phyloP scores from a whole-genome alignment of 2,113 vertebrate genomes.

The Mustela nigripes region DNA sequence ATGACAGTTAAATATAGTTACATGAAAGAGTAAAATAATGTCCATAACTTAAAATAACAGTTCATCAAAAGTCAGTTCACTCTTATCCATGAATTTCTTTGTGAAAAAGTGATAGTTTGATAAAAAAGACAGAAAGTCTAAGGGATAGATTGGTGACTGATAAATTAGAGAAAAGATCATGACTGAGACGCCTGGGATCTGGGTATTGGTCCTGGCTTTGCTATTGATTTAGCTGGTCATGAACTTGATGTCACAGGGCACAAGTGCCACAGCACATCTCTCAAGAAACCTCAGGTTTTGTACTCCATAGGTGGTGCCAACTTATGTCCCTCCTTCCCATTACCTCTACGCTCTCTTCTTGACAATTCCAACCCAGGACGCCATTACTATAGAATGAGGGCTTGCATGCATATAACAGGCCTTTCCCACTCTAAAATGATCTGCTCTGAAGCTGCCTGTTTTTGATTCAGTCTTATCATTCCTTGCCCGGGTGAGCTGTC shows the following conservation, averaged over 20 bases:
- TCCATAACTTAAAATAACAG: neutral
- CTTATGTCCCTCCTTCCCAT: neutral
- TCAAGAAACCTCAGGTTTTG: neutral
- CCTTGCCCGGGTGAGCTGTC: neutral
- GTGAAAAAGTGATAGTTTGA: neutral
- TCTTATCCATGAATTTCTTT: neutral
- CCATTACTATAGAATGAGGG: neutral
- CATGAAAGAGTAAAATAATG: neutral
- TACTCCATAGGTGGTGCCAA: neutral
- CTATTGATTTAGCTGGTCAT: neutral
- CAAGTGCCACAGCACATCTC: neutral
- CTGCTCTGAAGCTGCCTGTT: neutral
- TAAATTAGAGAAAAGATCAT: neutral
- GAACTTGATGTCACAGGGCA: neutral
- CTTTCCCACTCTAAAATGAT: neutral
- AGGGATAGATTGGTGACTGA: neutral
- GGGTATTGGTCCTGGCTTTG: neutral
- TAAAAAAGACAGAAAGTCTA: neutral
- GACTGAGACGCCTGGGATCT: neutral
- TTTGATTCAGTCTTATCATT: neutral
- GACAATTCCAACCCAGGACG: neutral
- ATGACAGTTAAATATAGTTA: neutral
- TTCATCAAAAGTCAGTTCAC: neutral
- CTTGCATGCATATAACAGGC: neutral
- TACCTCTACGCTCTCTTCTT: neutral